Base-by-base conservation (phyloP, 2,113 vertebrate genomes). In the Neoarius graeffei region DNA sequence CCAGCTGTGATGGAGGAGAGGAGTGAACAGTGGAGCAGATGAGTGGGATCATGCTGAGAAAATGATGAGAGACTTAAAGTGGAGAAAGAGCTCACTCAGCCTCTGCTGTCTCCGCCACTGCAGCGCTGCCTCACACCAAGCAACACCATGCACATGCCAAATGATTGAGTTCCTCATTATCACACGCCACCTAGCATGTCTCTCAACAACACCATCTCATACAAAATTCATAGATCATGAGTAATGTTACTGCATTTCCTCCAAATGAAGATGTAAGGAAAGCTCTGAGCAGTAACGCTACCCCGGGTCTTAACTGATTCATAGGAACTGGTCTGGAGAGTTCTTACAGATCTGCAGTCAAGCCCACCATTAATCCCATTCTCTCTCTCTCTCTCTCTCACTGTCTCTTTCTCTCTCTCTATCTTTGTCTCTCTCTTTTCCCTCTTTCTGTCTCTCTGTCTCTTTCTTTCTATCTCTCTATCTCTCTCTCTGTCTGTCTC, bases 1-100 rank as follows among this genome's bases (percentile, higher is more conserved):
- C 94, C 93, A 94, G 93, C 94, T 95, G 95, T 94, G 94, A 93
- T 92, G 89, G 92, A 93, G 91, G 92, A 92, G 89, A 74, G n/a
- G 90, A 59, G 11, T 19, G 84, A 30, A 79, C n/a, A 73, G 67
- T 91, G 89, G 92, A 92, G 90, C 91, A 90, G 90, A 92, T 91
- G 94, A 92, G 92, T 94, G 93, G 92, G 92, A 91, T 93, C 91
- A 93, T 89, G 94, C 93, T 94, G 92, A 86, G 93, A 94, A 93
- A 92, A 93, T 95, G 95, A 95, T 95, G 94, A 95, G 94, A 93
- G 92, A 86, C 94, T 94, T 91, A 92, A 90, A 91, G 86, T 50
- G 87, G 90, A 93, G 91, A 90, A 91, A 93, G 92, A 89, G 91
- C 91, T 94, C 93, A 91, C 90, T 85, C 86, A 86, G 84, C 50